Conservation (phyloP, 2,113 vertebrate genomes). For the Cyanocitta stelleri region DNA sequence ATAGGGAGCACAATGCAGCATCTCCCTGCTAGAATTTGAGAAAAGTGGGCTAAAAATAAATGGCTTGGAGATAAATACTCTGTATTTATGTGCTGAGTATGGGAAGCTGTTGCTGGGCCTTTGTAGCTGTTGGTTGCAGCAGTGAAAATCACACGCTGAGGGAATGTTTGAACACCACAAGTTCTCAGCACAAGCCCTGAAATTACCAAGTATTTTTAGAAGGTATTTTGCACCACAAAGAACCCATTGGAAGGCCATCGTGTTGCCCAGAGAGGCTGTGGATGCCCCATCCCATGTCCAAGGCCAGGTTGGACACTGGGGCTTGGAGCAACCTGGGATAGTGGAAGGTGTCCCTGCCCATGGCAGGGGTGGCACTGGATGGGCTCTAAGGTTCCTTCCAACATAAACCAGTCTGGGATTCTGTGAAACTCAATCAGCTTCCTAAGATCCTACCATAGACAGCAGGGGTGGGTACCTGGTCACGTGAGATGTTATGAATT, state of each 20-base stretch:
- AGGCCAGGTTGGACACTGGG: rapidly evolving
- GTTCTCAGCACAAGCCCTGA: neutral
- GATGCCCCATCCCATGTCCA: neutral
- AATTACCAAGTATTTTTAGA: neutral
- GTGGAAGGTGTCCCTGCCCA: neutral
- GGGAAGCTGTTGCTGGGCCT: neutral
- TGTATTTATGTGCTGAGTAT: neutral
- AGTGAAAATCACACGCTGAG: neutral
- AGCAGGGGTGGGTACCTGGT: neutral
- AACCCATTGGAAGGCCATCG: neutral
- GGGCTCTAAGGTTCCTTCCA: neutral
- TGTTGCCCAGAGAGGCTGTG: neutral
- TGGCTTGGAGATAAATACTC: neutral
- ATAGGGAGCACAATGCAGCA: neutral
- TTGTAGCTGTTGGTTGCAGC: neutral
- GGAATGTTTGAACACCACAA: neutral
- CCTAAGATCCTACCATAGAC: neutral
- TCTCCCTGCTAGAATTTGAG: neutral
- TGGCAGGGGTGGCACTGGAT: neutral
- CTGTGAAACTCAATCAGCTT: neutral
- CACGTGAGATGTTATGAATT: neutral
- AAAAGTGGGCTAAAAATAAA: slow-evolving; percentile 12
- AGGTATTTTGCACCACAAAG: neutral
- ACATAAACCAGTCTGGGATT: neutral
- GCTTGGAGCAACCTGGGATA: neutral